These are phyloP conservation scores for Amiota minor DNA, from an alignment of 2,888 invertebrate species.

Conservation along the genomic window DNA sequence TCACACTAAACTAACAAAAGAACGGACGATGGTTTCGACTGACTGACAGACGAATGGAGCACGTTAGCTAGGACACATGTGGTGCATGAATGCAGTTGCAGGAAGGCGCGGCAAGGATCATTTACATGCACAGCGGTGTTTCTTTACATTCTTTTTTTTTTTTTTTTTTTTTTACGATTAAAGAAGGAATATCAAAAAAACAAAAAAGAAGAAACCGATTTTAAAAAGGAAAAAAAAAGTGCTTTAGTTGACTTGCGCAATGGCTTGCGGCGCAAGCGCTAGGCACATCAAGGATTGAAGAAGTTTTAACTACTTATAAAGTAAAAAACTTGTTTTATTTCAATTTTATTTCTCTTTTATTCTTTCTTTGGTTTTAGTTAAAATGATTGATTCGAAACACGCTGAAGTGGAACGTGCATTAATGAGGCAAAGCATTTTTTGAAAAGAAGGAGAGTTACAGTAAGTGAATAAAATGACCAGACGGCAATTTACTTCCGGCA, in stretches of 20 bases:
- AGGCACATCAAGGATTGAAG: slow-evolving; percentile 1
- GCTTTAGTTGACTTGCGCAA: no score
- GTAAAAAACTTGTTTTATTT: slow-evolving; percentile 22
- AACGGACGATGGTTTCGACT: slow-evolving; percentile 11
- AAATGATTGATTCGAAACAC: slow-evolving; percentile 39
- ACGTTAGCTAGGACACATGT: slow-evolving; percentile 47
- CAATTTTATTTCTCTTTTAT: no score
- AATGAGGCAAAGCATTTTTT: slow-evolving; percentile 10
- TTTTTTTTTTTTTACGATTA: no score
- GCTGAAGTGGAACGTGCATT: slow-evolving; percentile 49
- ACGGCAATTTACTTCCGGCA: slow-evolving; percentile 63
- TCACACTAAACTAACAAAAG: slow-evolving; percentile 2
- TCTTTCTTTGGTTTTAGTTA: background rate
- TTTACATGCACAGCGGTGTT: slow-evolving; percentile 37
- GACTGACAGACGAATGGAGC: slow-evolving; percentile 61
- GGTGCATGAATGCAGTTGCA: slow-evolving; percentile 34
- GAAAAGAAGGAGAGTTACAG: slow-evolving; percentile 11
- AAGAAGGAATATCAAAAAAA: no score
- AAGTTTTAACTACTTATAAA: background rate
- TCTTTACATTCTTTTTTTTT: no score
- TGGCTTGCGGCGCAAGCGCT: slow-evolving; percentile 8
- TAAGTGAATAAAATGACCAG: slow-evolving; percentile 52
- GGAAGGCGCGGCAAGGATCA: slow-evolving; percentile 34
- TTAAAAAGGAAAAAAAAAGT: no score
- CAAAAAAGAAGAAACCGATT: no score